Evolutionary conservation across 30 jellyfish, hydroid and myxozoan genomes (phyloP), one percentile per base, ranked within the genome.

Genomic region (Rhopilema esculentum): DNA sequence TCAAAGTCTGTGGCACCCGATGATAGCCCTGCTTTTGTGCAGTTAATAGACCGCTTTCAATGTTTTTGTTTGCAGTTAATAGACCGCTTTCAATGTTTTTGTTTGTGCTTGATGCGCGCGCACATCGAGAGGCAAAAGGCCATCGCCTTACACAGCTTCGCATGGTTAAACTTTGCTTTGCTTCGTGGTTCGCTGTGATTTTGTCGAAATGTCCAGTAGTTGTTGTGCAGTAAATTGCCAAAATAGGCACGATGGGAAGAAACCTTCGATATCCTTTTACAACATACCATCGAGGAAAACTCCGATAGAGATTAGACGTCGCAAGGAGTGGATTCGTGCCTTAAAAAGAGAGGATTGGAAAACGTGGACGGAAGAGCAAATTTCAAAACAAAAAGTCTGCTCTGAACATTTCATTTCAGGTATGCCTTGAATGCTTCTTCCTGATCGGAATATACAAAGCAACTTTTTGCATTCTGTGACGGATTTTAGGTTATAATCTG

Each of bases 251-350:
- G 66, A 24, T 0, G 82, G 73, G 49, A 53, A 70, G 68, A 62
- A 21, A 12, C 61, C 72, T 15, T 32, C 77, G 53, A 77, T 70
- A 1, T 48, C 79, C 16, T 84, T 84, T 71, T 84, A 65, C 74
- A 84, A 61, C 49, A 69, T 84, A 8, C 93, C 93, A 9, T 23
- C 93, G 15, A 33, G 80, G 18, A 84, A 69, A 84, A 84, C 93
- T 22, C 88, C 88, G 29, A 66, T 84, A 27, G 93, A 72, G 61
- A 26, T 21, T 21, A 51, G 87, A 22, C 82, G 93, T 2, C 88
- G 93, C 66, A 49, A 57, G 19, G 93, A 84, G 25, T 84, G 93
- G 93, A 84, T 84, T 16, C 85, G 87, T n/a, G 93, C 88, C 30
- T 26, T 84, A 9, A 70, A 49, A 30, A 40, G 79, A 21, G 73